These are phyloP conservation scores for Papilio demoleus DNA, from an alignment of 2,888 invertebrate species.

Conservation along the genomic window DNA sequence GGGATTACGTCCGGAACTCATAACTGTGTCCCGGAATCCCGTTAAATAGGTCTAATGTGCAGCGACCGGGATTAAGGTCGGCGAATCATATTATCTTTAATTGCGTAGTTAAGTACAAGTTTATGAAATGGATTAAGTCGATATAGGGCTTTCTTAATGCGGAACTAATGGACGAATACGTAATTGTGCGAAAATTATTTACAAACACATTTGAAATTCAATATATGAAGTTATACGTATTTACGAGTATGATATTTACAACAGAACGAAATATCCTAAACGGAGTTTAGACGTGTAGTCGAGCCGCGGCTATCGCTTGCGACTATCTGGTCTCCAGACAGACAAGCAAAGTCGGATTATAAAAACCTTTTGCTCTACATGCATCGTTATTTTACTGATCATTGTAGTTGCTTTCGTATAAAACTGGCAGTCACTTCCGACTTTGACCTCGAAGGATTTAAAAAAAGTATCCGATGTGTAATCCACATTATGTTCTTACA, in stretches of 20 bases:
- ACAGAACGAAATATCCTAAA: not conserved
- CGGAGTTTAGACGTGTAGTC: not conserved
- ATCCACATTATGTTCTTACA: too few species aligned
- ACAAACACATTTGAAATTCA: not conserved
- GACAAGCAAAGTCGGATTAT: not conserved
- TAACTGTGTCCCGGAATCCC: slow-evolving; percentile 72
- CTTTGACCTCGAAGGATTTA: too few species aligned
- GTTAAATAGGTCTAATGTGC: slow-evolving; percentile 80
- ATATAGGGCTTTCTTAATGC: slow-evolving; percentile 14
- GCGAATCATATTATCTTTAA: slow-evolving; percentile 75
- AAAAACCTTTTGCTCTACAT: not conserved
- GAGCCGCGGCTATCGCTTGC: slow-evolving; percentile 6
- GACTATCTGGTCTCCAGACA: slow-evolving; percentile 2
- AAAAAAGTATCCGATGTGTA: too few species aligned
- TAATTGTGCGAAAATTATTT: not conserved
- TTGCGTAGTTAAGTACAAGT: slow-evolving; percentile 72
- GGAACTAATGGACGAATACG: slow-evolving; percentile 7
- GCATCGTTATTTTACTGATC: not conserved
- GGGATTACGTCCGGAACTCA: slow-evolving; percentile 76
- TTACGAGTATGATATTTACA: not conserved
- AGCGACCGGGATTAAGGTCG: slow-evolving; percentile 66
- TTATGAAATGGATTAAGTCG: slow-evolving; percentile 59
- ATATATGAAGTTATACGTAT: too few species aligned
- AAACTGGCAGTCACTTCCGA: too few species aligned
- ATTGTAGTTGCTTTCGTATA: not conserved